Base-by-base conservation (phyloP, 2,113 vertebrate species). In the Panthera uncia region DNA sequence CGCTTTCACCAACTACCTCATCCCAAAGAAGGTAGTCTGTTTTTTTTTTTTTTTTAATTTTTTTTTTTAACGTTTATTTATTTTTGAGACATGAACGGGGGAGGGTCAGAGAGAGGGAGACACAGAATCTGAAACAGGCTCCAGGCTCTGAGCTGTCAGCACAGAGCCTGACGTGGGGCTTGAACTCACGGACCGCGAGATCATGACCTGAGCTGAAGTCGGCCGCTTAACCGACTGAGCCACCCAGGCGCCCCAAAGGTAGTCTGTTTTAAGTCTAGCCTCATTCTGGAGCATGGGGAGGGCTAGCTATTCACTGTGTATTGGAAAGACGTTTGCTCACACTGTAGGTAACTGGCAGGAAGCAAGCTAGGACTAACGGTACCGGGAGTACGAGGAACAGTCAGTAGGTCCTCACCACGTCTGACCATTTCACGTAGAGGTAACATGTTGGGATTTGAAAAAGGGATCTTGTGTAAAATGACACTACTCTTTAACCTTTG, bases 21-120 rank as follows among this genome's bases (percentile, higher is more conserved):
- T 99, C 97, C 99, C 99, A 52, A 99, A 99, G 98, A 99, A 99
- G 99, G 99, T 99, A 97, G 31, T 73, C 33, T 50, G 1, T 68
- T 41, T 85, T 16, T 38, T 38, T 4, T 38, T 38, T 38, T 38
- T 38, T 38, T 38, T 4, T 4, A 4, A 38, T 4, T 38, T 38
- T 38, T 38, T 38, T 38, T 38, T 38, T 38, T 38, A 38, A 38
- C 38, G 38, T 38, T 38, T 38, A 38, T 38, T 38, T 38, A 38
- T 38, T 38, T 38, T 38, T 38, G 38, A 38, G 38, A 38, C 38
- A 38, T 38, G 38, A 38, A 38, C 38, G 38, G 38, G 38, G 38
- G 38, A 38, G 38, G 38, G 38, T 38, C 38, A 38, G 38, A 38
- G 38, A 38, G 38, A 38, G 38, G 38, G 38, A 38, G 38, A 38